Evolutionary conservation across 2,797 vertebrate genomes (phyloP).

Genomic region (Coendou prehensilis): DNA sequence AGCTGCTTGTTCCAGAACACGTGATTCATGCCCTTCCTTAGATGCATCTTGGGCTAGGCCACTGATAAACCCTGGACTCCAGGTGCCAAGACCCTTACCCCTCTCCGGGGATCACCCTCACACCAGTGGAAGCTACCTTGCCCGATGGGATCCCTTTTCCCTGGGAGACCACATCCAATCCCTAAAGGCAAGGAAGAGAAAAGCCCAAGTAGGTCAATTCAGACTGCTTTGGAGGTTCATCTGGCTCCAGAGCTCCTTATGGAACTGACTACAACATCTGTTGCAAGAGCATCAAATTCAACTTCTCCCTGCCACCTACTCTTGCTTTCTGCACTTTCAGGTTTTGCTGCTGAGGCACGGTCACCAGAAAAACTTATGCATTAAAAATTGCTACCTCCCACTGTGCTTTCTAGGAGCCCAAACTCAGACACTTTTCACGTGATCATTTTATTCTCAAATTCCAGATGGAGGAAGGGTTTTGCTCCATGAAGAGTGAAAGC

Average conservation of each 20-base stretch:
- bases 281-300: neutral
- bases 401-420: neutral
- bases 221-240: no score
- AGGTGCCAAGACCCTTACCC: no score
- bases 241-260: neutral
- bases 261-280: neutral
- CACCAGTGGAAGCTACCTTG: neutral
- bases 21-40: neutral
- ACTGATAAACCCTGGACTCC: neutral
- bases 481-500: neutral
- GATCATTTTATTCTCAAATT: neutral
- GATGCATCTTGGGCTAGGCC: neutral
- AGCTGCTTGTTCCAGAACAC: neutral
- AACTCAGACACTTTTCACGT: neutral
- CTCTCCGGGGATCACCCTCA: neutral
- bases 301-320: no score
- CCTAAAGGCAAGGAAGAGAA: no score
- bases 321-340: neutral
- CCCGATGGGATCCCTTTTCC: no score
- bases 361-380: neutral
- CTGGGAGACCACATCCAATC: no score
- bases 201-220: neutral
- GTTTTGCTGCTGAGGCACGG: neutral
- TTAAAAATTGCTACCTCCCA: neutral
- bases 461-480: neutral